phyloP scores from a whole-genome alignment of 2,113 vertebrate species.

The Micronycteris hirsuta region DNA sequence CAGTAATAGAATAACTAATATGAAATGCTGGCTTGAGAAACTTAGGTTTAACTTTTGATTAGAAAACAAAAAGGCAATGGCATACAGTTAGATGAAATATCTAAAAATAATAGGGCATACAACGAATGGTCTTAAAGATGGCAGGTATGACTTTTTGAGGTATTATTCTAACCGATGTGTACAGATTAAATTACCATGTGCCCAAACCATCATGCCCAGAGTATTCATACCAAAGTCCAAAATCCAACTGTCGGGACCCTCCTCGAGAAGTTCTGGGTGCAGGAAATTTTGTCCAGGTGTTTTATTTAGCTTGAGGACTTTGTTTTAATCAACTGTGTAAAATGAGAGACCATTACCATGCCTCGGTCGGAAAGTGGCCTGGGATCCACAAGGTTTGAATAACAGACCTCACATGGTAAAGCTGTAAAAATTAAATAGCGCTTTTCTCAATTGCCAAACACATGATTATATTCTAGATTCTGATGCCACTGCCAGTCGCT shows the following conservation, averaged over 20 bases:
- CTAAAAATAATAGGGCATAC: neutral
- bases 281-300: neutral
- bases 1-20: neutral
- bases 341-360: neutral
- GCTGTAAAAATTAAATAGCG: neutral
- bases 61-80: neutral
- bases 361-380: neutral
- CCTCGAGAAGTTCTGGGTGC: neutral
- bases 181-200: neutral
- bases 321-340: constrained; percentile 35
- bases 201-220: neutral
- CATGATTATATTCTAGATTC: neutral
- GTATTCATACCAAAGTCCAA: neutral
- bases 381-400: constrained; percentile 6
- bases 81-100: neutral
- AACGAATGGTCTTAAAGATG: neutral
- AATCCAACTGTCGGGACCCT: neutral
- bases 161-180: neutral
- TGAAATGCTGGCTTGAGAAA: neutral
- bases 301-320: constrained; percentile 13
- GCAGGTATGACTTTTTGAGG: neutral
- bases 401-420: neutral
- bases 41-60: neutral
- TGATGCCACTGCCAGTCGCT: neutral
- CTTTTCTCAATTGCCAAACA: neutral